Evolutionary conservation across 35 echinoderm and acorn worm species (phyloP).

Genomic region (Heliocidaris erythrogramma): DNA sequence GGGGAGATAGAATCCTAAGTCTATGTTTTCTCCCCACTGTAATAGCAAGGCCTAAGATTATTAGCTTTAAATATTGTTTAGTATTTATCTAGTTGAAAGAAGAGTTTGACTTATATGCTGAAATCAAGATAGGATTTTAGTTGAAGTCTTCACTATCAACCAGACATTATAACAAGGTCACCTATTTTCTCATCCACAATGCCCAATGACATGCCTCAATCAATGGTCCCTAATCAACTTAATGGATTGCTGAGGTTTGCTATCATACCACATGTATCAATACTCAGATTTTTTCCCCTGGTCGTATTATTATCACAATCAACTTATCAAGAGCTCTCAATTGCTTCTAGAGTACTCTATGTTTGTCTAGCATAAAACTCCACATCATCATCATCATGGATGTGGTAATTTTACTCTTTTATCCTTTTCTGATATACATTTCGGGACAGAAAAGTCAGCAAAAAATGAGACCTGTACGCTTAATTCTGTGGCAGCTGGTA

Average conservation of each 20-base stretch:
- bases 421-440: not conserved
- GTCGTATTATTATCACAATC: not conserved
- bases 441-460: not conserved
- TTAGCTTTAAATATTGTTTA: too few relatives aligned
- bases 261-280: not conserved
- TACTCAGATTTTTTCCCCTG: not conserved
- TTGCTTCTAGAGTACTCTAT: not conserved
- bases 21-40: too few relatives aligned
- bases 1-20: too few relatives aligned
- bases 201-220: not conserved
- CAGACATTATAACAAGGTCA: not conserved
- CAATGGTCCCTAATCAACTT: not conserved
- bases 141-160: too few relatives aligned
- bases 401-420: not conserved
- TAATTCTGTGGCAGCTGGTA: conserved; percentile 31
- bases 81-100: too few relatives aligned
- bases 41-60: too few relatives aligned
- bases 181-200: not conserved
- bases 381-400: not conserved
- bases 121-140: too few relatives aligned
- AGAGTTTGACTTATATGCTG: too few relatives aligned
- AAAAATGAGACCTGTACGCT: conserved; percentile 4
- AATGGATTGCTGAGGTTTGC: not conserved
- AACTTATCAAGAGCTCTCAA: not conserved
- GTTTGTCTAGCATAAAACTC: not conserved